phyloP scores from a whole-genome alignment of 2,113 vertebrate genomes.

The human (Homo sapiens) region DNA sequence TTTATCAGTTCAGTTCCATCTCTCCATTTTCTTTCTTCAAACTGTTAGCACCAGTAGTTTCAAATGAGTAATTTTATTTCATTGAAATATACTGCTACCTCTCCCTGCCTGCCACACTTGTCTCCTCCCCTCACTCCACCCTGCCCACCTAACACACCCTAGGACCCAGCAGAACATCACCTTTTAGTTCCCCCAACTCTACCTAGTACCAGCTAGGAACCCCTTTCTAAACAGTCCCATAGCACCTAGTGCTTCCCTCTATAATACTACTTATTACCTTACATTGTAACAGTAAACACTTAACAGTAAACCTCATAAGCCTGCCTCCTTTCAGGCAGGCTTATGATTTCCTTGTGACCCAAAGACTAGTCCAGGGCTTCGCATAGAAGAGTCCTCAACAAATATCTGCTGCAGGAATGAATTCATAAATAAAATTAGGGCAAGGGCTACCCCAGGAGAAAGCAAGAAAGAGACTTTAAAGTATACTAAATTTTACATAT shows the following conservation, averaged over 20 bases:
- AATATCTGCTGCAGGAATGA: background rate
- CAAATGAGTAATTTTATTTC: background rate
- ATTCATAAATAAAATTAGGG: background rate
- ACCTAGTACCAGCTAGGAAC: background rate
- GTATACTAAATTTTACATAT: background rate
- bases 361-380: background rate
- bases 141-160: background rate
- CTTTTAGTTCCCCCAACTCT: background rate
- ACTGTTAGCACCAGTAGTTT: background rate
- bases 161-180: background rate
- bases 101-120: background rate
- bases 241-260: background rate
- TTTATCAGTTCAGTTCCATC: background rate
- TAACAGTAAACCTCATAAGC: background rate
- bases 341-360: background rate
- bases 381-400: background rate
- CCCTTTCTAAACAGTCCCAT: background rate
- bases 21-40: background rate
- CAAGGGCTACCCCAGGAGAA: background rate
- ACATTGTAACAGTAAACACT: background rate
- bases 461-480: background rate
- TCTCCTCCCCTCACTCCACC: background rate
- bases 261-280: fast-evolving
- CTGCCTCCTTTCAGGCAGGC: background rate
- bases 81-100: background rate